These are phyloP conservation scores for Hemicrepidius hirtus DNA, from an alignment of 2,888 invertebrate genomes.

Conservation along the genomic window DNA sequence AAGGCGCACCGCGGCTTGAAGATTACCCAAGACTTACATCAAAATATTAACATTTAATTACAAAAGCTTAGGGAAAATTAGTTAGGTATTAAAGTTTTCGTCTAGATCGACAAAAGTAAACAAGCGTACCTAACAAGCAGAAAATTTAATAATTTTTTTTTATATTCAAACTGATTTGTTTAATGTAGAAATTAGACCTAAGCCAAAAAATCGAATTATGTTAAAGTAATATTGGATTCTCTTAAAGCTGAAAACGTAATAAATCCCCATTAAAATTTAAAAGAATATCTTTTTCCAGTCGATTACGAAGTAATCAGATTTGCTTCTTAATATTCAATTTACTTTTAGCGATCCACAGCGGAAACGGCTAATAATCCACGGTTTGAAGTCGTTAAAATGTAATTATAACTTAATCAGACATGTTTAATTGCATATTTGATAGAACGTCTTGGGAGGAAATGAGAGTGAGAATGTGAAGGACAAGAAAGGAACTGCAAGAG, in stretches of 20 bases:
- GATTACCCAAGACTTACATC: slow-evolving; percentile 54
- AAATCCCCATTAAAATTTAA: slow-evolving; percentile 53
- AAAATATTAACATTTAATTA: slow-evolving; percentile 58
- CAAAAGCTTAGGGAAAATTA: slow-evolving; percentile 41
- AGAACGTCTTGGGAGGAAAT: slow-evolving; percentile 42
- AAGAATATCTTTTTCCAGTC: slow-evolving; percentile 52
- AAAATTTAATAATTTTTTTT: too few relatives aligned
- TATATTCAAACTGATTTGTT: too few relatives aligned
- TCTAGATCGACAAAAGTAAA: not conserved
- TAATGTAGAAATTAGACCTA: not conserved
- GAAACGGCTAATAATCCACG: slow-evolving; percentile 48
- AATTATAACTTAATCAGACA: slow-evolving; percentile 52
- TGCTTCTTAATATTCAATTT: slow-evolving; percentile 52
- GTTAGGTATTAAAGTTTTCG: slow-evolving; percentile 4
- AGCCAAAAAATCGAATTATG: slow-evolving; percentile 40
- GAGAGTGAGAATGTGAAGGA: slow-evolving; percentile 21
- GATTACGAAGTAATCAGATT: slow-evolving; percentile 52
- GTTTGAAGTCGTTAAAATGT: slow-evolving; percentile 46
- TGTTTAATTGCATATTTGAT: slow-evolving; percentile 49
- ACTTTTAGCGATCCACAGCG: slow-evolving; percentile 43
- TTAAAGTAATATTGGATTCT: slow-evolving; percentile 46
- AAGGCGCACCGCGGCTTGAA: slow-evolving; percentile 48
- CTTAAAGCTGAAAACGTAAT: slow-evolving; percentile 47
- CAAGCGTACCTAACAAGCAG: too few relatives aligned
- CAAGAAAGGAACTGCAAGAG: slow-evolving; percentile 17